phyloP scores from a whole-genome alignment of 1,140 invertebrate genomes.

The Drosophila kikkawai region DNA sequence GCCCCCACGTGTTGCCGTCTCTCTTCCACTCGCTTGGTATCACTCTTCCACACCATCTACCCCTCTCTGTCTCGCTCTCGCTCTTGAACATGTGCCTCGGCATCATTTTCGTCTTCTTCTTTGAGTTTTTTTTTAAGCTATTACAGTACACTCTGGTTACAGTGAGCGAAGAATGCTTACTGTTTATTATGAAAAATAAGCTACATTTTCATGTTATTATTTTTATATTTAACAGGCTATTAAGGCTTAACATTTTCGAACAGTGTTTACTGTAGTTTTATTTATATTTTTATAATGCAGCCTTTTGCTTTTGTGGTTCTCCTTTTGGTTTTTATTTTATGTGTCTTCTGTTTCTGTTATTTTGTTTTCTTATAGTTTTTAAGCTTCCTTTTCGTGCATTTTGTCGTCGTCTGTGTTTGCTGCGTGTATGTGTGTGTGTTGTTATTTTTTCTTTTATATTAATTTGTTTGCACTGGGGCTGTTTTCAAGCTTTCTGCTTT shows the following conservation, averaged over 20 bases:
- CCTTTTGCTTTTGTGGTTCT: conserved; percentile 30
- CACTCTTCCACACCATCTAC: conserved; percentile 6
- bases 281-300: conserved; percentile 70
- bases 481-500: conserved; percentile 44
- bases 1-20: conserved; percentile 21
- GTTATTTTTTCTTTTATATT: conserved; percentile 49
- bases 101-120: conserved; percentile 50
- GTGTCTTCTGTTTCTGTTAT: conserved; percentile 18
- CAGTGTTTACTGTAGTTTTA: conserved; percentile 16
- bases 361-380: conserved; percentile 38
- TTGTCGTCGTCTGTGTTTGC: conserved; percentile 20
- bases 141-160: conserved; percentile 49
- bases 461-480: conserved; percentile 54
- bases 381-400: conserved; percentile 39
- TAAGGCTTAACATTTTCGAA: conserved; percentile 27
- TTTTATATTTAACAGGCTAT: neutral
- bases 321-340: conserved; percentile 16
- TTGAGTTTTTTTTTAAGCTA: conserved; percentile 46
- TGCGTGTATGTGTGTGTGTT: conserved; percentile 39
- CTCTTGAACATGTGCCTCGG: conserved; percentile 48
- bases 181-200: neutral
- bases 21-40: conserved; percentile 7
- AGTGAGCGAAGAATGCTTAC: neutral
- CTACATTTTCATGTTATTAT: too few relatives aligned
- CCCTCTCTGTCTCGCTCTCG: conserved; percentile 35